Percentiles rank a stretch among this genome's conserved stretches.
These are phyloP conservation scores for Macrotus californicus DNA, from an alignment of 2,113 vertebrate species.

Conservation along the genomic window DNA sequence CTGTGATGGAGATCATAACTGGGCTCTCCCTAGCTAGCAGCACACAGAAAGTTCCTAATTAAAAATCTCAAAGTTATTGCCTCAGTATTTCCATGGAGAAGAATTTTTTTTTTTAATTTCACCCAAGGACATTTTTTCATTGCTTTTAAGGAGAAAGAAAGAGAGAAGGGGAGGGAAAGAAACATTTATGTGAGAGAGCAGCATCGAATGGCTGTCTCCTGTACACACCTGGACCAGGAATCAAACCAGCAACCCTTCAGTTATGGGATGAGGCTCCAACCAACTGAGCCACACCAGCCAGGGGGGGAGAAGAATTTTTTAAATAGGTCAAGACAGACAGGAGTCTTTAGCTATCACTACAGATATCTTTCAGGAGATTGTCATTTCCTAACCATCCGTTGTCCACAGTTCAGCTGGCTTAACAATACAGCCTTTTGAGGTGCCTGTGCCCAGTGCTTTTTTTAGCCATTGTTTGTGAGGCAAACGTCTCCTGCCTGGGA, in stretches of 20 bases:
- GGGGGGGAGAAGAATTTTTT: not conserved
- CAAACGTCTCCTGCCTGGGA: constrained; percentile 26
- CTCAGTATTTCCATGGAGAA: not conserved
- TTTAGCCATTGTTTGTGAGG: constrained; percentile 25
- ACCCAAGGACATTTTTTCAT: too few species aligned
- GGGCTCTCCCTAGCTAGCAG: not conserved
- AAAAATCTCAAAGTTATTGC: not conserved
- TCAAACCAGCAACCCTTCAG: too few species aligned
- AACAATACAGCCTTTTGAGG: not conserved
- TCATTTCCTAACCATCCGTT: constrained; percentile 32
- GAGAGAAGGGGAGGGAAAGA: too few species aligned
- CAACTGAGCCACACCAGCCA: too few species aligned
- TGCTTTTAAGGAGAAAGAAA: too few species aligned
- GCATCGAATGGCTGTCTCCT: too few species aligned
- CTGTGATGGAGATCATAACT: not conserved
- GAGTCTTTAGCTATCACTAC: not conserved
- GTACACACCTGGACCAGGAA: too few species aligned
- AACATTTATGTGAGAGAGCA: too few species aligned
- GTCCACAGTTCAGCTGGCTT: constrained; percentile 3
- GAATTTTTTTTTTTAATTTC: not conserved
- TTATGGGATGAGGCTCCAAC: too few species aligned
- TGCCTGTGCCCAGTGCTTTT: not conserved
- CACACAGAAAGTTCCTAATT: not conserved
- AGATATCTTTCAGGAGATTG: constrained; percentile 44
- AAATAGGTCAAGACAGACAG: not conserved